phyloP scores from a whole-genome alignment of 2,888 invertebrate genomes.

The Campaea margaritaria region DNA sequence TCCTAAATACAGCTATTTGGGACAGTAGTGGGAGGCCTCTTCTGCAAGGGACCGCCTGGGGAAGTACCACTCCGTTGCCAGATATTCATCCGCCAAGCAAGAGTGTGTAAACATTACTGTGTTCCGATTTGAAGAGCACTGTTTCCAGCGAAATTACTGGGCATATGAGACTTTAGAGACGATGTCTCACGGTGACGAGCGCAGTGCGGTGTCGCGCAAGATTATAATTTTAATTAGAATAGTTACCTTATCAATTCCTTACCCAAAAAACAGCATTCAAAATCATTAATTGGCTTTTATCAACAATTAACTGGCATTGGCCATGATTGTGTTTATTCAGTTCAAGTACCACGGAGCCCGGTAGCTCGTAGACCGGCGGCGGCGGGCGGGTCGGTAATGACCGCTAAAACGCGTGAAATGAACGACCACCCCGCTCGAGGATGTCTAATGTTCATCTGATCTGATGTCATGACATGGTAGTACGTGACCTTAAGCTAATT shows the following conservation, averaged over 20 bases:
- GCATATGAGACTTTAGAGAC: no score
- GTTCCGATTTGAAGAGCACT: no score
- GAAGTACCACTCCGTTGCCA: no score
- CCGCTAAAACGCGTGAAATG: conserved; percentile 76
- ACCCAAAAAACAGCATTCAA: conserved; percentile 17
- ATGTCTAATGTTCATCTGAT: conserved; percentile 5
- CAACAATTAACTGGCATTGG: conserved; percentile 41
- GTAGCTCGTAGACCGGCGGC: not conserved
- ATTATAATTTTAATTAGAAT: not conserved
- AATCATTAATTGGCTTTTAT: conserved; percentile 46
- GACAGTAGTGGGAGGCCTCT: no score
- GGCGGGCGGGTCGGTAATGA: conserved; percentile 45
- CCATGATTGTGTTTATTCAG: conserved; percentile 55
- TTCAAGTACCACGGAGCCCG: conserved; percentile 32
- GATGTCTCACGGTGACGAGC: no score
- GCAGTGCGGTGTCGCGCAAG: no score
- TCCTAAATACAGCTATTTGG: no score
- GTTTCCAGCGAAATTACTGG: no score
- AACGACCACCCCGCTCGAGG: conserved; percentile 73
- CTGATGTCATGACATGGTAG: conserved; percentile 15
- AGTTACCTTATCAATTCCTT: conserved; percentile 7
- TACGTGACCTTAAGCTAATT: conserved; percentile 18
- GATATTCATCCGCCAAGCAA: no score
- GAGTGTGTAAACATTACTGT: no score
- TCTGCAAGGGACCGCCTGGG: no score